A percentile compares a stretch with the other conserved stretches of the same genome.
These are phyloP conservation scores for Agrochola lota DNA, from an alignment of 2,888 invertebrate species.

Conservation along the genomic window DNA sequence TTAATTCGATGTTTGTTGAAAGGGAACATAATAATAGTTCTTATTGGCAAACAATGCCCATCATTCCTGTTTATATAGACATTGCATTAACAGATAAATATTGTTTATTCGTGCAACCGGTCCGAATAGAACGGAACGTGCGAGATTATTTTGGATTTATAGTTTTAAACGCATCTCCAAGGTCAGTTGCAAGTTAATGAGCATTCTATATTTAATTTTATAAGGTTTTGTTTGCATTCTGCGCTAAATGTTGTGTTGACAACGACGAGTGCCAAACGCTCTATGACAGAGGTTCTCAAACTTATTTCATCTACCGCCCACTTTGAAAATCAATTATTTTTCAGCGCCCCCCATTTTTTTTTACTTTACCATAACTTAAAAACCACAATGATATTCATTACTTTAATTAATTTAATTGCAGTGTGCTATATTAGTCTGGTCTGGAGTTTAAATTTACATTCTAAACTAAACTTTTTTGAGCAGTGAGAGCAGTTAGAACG, in stretches of 20 bases:
- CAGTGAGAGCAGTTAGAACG: too few relatives aligned
- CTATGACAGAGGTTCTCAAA: too few relatives aligned
- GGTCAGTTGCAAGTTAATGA: slow-evolving; percentile 25
- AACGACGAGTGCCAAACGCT: not conserved
- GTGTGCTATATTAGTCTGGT: too few relatives aligned
- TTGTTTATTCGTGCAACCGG: slow-evolving; percentile 33
- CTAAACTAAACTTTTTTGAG: too few relatives aligned
- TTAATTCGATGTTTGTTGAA: not conserved
- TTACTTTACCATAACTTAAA: too few relatives aligned
- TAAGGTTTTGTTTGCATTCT: slow-evolving; percentile 8
- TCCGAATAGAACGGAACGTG: slow-evolving; percentile 7
- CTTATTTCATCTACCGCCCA: too few relatives aligned
- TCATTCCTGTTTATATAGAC: slow-evolving; percentile 15
- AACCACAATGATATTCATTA: too few relatives aligned
- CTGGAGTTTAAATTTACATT: too few relatives aligned
- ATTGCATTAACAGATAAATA: slow-evolving; percentile 38
- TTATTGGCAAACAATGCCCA: slow-evolving; percentile 36
- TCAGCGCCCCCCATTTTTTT: too few relatives aligned
- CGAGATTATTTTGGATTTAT: slow-evolving; percentile 30
- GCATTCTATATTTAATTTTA: slow-evolving; percentile 26
- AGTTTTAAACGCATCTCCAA: slow-evolving; percentile 24
- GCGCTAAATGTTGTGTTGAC: not conserved
- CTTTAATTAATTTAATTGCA: too few relatives aligned
- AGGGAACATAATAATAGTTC: slow-evolving; percentile 17
- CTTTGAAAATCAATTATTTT: too few relatives aligned